A percentile compares a stretch with the other conserved stretches of the same genome.
phyloP scores from a whole-genome alignment of 2,888 invertebrate species.

The Acanthoscelides obtectus region DNA sequence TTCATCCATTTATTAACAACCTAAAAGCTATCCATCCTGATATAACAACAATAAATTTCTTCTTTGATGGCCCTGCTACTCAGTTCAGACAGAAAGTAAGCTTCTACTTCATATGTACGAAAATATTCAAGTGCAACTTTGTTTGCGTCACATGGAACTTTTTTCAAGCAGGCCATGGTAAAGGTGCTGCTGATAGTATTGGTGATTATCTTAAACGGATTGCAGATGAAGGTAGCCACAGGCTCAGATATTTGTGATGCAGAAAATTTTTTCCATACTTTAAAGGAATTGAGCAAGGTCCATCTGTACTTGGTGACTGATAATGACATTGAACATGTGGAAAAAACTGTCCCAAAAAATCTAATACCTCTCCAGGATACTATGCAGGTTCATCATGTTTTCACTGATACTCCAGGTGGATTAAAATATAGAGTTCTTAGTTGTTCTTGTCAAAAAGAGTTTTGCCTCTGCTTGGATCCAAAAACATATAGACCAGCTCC shows the following conservation, averaged over 20 bases:
- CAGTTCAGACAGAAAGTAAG: slow-evolving; percentile 10
- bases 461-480: no score
- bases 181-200: slow-evolving; percentile 11
- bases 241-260: slow-evolving; percentile 3
- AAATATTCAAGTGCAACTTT: slow-evolving; percentile 6
- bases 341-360: slow-evolving; percentile 4
- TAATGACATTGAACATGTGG: slow-evolving; percentile 1
- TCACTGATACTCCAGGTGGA: no score
- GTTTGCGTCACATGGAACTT: slow-evolving; percentile 15
- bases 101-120: slow-evolving; percentile 7
- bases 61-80: slow-evolving; percentile 8
- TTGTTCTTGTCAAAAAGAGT: no score
- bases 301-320: not conserved
- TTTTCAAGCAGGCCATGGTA: slow-evolving; percentile 15
- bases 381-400: no score
- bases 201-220: slow-evolving; percentile 5
- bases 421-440: no score
- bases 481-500: no score
- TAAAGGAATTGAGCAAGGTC: not conserved
- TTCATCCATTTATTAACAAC: slow-evolving; percentile 3
- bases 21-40: slow-evolving; percentile 2
- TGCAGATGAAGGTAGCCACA: slow-evolving; percentile 4
- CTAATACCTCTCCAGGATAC: not conserved
- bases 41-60: slow-evolving; percentile 5
- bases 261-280: not conserved